phyloP scores from a whole-genome alignment of 2,113 vertebrate species.

The Hemiprocne comata region DNA sequence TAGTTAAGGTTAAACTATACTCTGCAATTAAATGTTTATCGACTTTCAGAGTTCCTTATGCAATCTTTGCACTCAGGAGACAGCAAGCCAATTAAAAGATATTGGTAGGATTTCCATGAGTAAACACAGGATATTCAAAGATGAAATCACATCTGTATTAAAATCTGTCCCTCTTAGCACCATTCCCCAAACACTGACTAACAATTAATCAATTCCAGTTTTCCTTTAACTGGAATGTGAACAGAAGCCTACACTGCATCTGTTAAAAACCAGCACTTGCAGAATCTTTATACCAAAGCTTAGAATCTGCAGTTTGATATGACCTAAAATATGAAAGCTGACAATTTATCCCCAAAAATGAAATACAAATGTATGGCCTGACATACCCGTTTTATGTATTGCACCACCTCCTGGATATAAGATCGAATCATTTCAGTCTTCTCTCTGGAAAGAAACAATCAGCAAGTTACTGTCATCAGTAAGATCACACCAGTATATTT shows the following conservation, averaged over 20 bases:
- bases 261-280: not conserved
- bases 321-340: not conserved
- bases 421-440: slow-evolving; percentile 97
- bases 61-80: not conserved
- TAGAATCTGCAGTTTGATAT: not conserved
- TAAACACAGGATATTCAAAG: not conserved
- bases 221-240: not conserved
- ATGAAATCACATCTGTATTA: not conserved
- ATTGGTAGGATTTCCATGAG: not conserved
- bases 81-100: not conserved
- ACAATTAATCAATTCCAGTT: not conserved
- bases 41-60: not conserved
- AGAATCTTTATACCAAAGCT: not conserved
- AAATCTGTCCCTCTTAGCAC: not conserved
- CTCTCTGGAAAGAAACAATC: slow-evolving; percentile 79
- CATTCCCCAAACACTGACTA: not conserved
- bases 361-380: not conserved
- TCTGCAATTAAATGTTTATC: not conserved
- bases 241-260: not conserved
- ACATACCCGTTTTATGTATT: slow-evolving; percentile 93
- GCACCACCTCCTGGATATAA: slow-evolving; percentile 96
- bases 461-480: not conserved
- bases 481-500: not conserved
- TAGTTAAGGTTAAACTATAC: not conserved
- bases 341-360: not conserved